A percentile compares a stretch with the other conserved stretches of the same genome.
Conservation (phyloP, 2,888 invertebrate species). For the Eristalis tenax region DNA sequence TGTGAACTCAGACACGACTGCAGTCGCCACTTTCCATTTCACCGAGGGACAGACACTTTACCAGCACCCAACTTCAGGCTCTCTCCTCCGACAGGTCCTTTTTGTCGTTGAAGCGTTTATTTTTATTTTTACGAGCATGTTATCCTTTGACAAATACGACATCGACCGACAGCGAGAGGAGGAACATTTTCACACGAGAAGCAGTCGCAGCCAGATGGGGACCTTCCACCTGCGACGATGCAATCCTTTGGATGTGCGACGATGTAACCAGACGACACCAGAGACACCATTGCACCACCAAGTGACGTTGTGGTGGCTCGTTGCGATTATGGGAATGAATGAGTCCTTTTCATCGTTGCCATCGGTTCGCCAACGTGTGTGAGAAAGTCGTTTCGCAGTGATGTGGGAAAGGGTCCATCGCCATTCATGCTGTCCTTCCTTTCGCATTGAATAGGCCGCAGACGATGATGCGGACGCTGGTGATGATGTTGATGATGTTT, state of each 20-base stretch:
- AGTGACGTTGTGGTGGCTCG: constrained; percentile 19
- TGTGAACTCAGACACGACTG: constrained; percentile 19
- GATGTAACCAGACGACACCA: constrained; percentile 27
- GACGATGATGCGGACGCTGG: not conserved
- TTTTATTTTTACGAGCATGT: constrained; percentile 23
- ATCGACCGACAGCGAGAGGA: not conserved
- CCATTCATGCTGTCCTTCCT: constrained; percentile 10
- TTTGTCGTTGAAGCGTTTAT: constrained; percentile 50
- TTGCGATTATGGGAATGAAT: constrained; percentile 30
- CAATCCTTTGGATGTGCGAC: constrained; percentile 51
- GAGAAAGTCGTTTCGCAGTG: constrained; percentile 49
- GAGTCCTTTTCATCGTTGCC: constrained; percentile 1
- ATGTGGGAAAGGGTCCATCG: constrained; percentile 50
- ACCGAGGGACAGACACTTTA: constrained; percentile 15
- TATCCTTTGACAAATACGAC: constrained; percentile 65
- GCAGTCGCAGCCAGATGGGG: not conserved
- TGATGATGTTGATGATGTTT: not conserved
- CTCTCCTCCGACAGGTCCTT: constrained; percentile 53
- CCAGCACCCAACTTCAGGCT: not conserved
- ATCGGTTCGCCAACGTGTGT: not conserved
- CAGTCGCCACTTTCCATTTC: constrained; percentile 64
- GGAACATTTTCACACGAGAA: constrained; percentile 57
- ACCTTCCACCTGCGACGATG: constrained; percentile 56
- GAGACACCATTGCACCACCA: constrained; percentile 18
- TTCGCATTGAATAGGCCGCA: constrained; percentile 7